A percentile compares a stretch with the other conserved stretches of the same genome.
Evolutionary conservation across 1,140 invertebrate species (phyloP).

Genomic region (Mycetomoellerius zeteki): DNA sequence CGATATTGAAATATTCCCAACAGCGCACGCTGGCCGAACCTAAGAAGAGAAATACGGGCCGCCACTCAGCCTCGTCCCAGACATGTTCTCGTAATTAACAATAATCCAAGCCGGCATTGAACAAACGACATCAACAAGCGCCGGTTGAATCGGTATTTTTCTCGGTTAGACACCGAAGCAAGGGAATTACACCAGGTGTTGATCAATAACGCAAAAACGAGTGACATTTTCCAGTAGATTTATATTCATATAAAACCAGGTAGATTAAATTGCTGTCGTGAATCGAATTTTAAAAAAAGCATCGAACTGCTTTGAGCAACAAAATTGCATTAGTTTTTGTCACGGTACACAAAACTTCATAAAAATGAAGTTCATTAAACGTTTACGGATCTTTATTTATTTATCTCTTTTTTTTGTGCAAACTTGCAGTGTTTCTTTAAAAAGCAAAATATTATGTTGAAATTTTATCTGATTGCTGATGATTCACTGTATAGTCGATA

Average conservation of each 20-base stretch:
- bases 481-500: not conserved
- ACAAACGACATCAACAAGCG: not conserved
- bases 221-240: not conserved
- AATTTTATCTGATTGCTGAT: conserved; percentile 10
- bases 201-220: not conserved
- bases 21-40: not conserved
- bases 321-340: not conserved
- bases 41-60: conserved; percentile 16
- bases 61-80: conserved; percentile 2
- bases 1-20: conserved; percentile 52
- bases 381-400: not conserved
- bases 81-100: conserved; percentile 47
- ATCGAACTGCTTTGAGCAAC: not conserved
- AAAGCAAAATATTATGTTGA: conserved; percentile 3
- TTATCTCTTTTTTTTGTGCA: not conserved
- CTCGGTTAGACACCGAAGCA: not conserved
- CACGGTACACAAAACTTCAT: not conserved
- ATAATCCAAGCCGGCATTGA: conserved; percentile 28
- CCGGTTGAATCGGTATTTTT: conserved; percentile 29
- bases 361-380: conserved; percentile 14
- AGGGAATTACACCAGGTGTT: conserved; percentile 47
- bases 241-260: not conserved
- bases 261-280: conserved; percentile 3
- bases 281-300: conserved; percentile 14
- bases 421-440: conserved; percentile 1